These are phyloP conservation scores for Loxodonta africana DNA, from an alignment of 2,113 vertebrate genomes.

Conservation along the genomic window DNA sequence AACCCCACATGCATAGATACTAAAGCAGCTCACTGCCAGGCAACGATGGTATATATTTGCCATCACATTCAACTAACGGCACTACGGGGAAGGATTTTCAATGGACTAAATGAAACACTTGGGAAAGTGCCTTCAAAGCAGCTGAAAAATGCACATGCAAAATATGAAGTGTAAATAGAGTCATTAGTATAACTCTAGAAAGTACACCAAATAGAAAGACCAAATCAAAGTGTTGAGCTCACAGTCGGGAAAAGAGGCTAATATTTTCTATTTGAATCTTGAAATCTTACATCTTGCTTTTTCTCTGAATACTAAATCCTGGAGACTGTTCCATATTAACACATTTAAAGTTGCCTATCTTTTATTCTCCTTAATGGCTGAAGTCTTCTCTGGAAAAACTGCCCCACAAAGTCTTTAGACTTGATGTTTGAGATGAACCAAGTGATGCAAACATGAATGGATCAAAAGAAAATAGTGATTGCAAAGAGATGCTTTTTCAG, in stretches of 20 bases:
- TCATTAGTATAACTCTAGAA: not conserved
- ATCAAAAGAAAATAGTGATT: conserved; percentile 4
- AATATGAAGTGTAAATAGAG: not conserved
- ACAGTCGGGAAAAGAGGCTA: not conserved
- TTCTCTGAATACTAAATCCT: conserved; percentile 31
- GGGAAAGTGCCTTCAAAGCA: conserved; percentile 28
- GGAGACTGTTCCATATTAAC: not conserved
- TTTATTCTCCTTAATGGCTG: not conserved
- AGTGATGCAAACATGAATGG: not conserved
- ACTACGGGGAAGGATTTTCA: conserved; percentile 27
- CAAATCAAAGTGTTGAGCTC: conserved; percentile 15
- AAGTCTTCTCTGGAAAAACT: conserved; percentile 38
- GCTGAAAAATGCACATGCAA: not conserved
- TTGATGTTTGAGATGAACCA: conserved; percentile 19
- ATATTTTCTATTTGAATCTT: not conserved
- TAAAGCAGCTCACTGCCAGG: conserved; percentile 19
- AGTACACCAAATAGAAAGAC: not conserved
- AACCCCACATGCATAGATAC: conserved; percentile 13
- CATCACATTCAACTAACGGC: conserved; percentile 2
- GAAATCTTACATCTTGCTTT: not conserved
- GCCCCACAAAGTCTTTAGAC: not conserved
- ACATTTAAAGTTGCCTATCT: not conserved
- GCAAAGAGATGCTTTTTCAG: not conserved
- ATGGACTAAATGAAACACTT: conserved; percentile 36
- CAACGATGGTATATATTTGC: conserved; percentile 25